Conservation (phyloP, 1,140 invertebrate genomes). For the Drosophila willistoni region DNA sequence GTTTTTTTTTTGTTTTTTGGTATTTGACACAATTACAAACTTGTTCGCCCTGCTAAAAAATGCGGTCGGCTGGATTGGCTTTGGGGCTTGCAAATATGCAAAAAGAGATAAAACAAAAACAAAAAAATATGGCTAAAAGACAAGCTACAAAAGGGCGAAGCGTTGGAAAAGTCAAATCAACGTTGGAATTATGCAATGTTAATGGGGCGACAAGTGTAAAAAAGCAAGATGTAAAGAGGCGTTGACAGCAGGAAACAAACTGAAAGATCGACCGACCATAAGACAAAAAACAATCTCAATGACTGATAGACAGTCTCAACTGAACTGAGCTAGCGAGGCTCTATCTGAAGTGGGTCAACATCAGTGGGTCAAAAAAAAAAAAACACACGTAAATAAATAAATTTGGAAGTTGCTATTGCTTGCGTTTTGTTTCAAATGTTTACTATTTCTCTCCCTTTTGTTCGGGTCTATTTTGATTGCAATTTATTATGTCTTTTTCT, state of each 20-base stretch:
- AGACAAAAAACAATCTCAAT: slow-evolving; percentile 33
- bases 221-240: slow-evolving; percentile 42
- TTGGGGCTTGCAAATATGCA: slow-evolving; percentile 65
- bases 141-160: slow-evolving; percentile 58
- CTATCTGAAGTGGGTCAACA: slow-evolving; percentile 68
- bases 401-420: slow-evolving; percentile 32
- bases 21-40: slow-evolving; percentile 78
- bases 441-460: not conserved
- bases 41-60: slow-evolving; percentile 73
- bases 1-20: slow-evolving; percentile 6
- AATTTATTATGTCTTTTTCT: slow-evolving; percentile 58
- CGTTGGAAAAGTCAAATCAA: slow-evolving; percentile 69
- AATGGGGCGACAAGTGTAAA: slow-evolving; percentile 63
- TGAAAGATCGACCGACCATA: slow-evolving; percentile 33
- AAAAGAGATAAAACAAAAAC: slow-evolving; percentile 30
- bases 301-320: slow-evolving; percentile 40
- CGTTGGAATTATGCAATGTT: slow-evolving; percentile 62
- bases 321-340: slow-evolving; percentile 15
- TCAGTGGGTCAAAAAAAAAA: slow-evolving; percentile 62
- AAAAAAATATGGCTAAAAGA: slow-evolving; percentile 31
- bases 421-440: slow-evolving; percentile 25
- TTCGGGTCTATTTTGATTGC: slow-evolving; percentile 47
- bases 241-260: slow-evolving; percentile 65
- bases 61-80: slow-evolving; percentile 43
- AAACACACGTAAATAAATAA: not conserved